Evolutionary conservation across 2,888 invertebrate species (phyloP).

Genomic region (Onchidella celtica): DNA sequence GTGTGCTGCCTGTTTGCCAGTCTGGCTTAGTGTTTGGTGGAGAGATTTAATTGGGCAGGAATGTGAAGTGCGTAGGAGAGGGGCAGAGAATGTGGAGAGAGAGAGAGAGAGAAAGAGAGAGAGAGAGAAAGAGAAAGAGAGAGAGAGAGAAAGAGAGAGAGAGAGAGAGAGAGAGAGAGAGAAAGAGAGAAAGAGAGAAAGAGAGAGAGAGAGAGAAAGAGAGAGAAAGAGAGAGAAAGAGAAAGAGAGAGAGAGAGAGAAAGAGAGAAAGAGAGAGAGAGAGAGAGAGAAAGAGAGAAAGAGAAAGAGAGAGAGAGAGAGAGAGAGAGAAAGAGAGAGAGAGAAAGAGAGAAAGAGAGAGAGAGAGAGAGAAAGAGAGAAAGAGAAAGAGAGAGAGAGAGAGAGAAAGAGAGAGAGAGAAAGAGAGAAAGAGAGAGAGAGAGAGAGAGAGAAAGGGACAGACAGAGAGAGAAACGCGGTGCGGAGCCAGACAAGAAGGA

Average conservation of each 20-base stretch:
- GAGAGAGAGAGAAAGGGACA: no score
- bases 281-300: neutral
- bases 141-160: slow-evolving; percentile 26
- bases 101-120: neutral
- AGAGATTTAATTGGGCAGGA: no score
- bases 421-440: neutral
- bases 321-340: neutral
- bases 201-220: slow-evolving; percentile 18
- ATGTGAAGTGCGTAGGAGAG: no score
- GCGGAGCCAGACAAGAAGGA: neutral
- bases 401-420: neutral
- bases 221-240: slow-evolving; percentile 10
- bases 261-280: neutral
- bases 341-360: neutral
- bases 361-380: neutral
- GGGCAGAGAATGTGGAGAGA: no score
- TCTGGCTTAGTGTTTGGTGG: no score
- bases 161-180: neutral
- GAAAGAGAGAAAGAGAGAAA: neutral
- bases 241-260: slow-evolving; percentile 6
- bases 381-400: neutral
- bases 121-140: neutral
- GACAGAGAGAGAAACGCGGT: neutral
- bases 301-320: neutral
- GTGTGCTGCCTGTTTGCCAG: no score